Percentiles rank a stretch among this genome's conserved stretches.
Evolutionary conservation across 2,113 vertebrate species (phyloP).

Genomic region (Esox niger): DNA sequence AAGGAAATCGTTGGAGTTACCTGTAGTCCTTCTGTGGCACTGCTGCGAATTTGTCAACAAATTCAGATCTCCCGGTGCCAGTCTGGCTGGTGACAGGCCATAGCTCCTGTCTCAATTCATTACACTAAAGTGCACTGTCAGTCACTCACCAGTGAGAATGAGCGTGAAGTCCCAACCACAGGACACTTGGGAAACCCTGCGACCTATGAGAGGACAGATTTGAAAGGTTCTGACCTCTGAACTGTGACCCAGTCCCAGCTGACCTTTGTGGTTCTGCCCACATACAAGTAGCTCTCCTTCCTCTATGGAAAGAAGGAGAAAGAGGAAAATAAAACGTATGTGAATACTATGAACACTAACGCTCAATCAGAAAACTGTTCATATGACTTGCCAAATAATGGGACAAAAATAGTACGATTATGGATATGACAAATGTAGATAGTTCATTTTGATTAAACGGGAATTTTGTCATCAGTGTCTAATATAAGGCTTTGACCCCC

Average conservation of each 20-base stretch:
- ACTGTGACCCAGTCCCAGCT: conserved; percentile 82
- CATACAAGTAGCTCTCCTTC: conserved; percentile 81
- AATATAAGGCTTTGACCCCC: too few relatives aligned
- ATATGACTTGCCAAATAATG: too few relatives aligned
- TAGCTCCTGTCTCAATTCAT: too few relatives aligned
- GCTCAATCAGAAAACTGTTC: too few relatives aligned
- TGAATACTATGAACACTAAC: too few relatives aligned
- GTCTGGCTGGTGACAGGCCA: too few relatives aligned
- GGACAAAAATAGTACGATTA: too few relatives aligned
- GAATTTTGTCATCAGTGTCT: too few relatives aligned
- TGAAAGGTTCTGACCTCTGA: conserved; percentile 74
- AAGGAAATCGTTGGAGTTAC: background rate
- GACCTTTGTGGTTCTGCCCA: conserved; percentile 87
- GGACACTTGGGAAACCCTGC: conserved; percentile 74
- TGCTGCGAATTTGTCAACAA: background rate
- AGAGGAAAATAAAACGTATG: too few relatives aligned
- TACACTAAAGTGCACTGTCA: background rate
- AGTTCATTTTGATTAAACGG: too few relatives aligned
- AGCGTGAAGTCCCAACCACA: conserved; percentile 96
- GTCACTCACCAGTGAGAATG: conserved; percentile 79
- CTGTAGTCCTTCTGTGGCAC: background rate
- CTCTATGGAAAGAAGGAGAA: conserved; percentile 59
- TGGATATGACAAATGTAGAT: background rate
- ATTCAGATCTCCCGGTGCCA: background rate
- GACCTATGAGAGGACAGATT: conserved; percentile 66